phyloP scores from a whole-genome alignment of 1,140 invertebrate species.

The Saxidomus purpurata region DNA sequence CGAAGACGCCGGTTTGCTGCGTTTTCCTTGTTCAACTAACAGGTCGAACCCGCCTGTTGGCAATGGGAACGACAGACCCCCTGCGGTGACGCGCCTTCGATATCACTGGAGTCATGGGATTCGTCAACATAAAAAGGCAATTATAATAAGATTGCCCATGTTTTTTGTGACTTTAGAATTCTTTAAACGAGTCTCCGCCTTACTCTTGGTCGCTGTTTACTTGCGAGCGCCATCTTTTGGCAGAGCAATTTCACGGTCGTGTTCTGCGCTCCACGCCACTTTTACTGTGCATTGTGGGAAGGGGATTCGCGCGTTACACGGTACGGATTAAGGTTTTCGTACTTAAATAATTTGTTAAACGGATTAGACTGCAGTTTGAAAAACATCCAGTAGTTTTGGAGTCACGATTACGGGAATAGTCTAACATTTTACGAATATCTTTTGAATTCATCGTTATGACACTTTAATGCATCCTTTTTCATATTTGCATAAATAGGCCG shows the following conservation, averaged over 20 bases:
- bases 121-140: constrained; percentile 13
- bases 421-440: background rate
- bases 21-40: constrained; percentile 7
- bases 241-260: constrained; percentile 21
- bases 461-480: constrained; percentile 8
- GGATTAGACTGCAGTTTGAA: constrained; percentile 3
- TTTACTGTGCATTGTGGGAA: constrained; percentile 7
- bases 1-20: constrained; percentile 11
- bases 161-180: constrained; percentile 4
- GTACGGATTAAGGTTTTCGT: background rate
- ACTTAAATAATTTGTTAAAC: constrained; percentile 3
- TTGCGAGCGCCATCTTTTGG: background rate
- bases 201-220: constrained; percentile 27
- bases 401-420: background rate
- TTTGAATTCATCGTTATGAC: background rate
- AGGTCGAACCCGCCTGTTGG: background rate
- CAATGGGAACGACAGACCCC: background rate
- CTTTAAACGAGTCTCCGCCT: background rate
- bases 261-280: constrained; percentile 13
- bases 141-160: background rate
- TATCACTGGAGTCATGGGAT: background rate
- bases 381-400: constrained; percentile 50
- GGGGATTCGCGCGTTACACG: background rate
- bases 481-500: constrained; percentile 22
- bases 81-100: background rate